These are phyloP conservation scores for Amblyopsis rosae DNA, from an alignment of 2,113 vertebrate species.

Conservation along the genomic window DNA sequence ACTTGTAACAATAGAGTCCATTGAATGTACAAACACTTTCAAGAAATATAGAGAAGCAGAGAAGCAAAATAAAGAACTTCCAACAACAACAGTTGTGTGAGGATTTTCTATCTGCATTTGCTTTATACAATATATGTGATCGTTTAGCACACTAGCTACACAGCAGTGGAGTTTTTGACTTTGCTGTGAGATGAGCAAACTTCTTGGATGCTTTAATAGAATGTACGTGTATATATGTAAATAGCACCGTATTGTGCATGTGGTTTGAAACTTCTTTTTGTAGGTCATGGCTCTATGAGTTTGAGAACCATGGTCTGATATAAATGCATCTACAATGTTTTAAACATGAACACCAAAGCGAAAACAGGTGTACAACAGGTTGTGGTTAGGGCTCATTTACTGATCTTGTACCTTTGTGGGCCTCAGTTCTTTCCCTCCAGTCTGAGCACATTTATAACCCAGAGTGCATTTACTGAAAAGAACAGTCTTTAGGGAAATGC, in stretches of 20 bases:
- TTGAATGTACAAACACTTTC: conserved; percentile 1
- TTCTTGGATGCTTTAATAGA: background rate
- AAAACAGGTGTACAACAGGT: conserved; percentile 15
- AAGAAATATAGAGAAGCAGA: conserved; percentile 29
- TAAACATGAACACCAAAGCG: background rate
- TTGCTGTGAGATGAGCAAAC: conserved; percentile 9
- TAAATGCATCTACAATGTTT: background rate
- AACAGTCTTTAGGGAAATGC: conserved; percentile 72
- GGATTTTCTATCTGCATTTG: background rate
- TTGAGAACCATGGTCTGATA: no score
- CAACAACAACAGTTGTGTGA: conserved; percentile 7
- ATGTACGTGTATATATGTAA: background rate
- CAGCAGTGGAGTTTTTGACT: background rate
- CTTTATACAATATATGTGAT: background rate
- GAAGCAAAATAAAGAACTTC: conserved; percentile 6
- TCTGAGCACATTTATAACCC: conserved; percentile 61
- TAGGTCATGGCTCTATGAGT: no score
- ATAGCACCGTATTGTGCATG: no score
- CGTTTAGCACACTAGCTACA: background rate
- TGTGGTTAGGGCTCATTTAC: conserved; percentile 16
- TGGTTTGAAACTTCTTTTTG: no score
- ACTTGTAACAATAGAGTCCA: conserved; percentile 8
- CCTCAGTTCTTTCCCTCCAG: conserved; percentile 16
- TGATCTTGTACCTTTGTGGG: background rate
- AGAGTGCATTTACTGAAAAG: conserved; percentile 66